Percentiles rank a stretch among this genome's conserved stretches.
Conservation (phyloP, 2,113 vertebrate species). For the Anseranas semipalmata region DNA sequence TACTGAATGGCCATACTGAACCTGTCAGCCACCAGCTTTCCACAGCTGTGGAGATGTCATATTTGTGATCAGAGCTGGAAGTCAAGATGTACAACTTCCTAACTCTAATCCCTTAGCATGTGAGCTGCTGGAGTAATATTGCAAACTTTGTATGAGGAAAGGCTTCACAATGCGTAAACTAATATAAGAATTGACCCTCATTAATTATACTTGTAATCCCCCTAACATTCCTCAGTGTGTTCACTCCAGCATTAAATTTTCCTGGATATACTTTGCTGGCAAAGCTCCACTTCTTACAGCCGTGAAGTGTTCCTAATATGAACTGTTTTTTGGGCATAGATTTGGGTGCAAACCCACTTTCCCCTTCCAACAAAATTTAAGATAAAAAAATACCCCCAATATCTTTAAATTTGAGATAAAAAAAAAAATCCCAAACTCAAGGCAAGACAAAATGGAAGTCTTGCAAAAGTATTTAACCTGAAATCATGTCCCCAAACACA, state of each 20-base stretch:
- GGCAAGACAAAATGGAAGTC: neutral
- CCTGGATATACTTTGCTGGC: neutral
- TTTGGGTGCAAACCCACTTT: neutral
- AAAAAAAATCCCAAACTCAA: neutral
- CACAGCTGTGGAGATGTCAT: neutral
- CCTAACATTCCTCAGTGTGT: neutral
- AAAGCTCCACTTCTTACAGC: neutral
- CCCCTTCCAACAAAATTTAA: neutral
- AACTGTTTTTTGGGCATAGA: neutral
- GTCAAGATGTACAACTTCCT: neutral
- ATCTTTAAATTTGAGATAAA: too few species aligned
- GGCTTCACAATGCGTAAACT: neutral
- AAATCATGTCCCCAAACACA: neutral
- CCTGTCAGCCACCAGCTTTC: neutral
- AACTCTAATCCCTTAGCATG: neutral
- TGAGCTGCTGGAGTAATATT: neutral
- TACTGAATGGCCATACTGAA: fast-evolving
- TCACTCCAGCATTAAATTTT: neutral
- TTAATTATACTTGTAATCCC: neutral
- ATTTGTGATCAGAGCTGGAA: neutral
- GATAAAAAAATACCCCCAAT: neutral
- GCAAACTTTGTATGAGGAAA: neutral
- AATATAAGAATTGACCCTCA: neutral
- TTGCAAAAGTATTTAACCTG: neutral
- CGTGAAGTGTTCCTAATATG: neutral